These are phyloP conservation scores for Vireo altiloquus DNA, from an alignment of 2,113 vertebrate species.

Conservation along the genomic window DNA sequence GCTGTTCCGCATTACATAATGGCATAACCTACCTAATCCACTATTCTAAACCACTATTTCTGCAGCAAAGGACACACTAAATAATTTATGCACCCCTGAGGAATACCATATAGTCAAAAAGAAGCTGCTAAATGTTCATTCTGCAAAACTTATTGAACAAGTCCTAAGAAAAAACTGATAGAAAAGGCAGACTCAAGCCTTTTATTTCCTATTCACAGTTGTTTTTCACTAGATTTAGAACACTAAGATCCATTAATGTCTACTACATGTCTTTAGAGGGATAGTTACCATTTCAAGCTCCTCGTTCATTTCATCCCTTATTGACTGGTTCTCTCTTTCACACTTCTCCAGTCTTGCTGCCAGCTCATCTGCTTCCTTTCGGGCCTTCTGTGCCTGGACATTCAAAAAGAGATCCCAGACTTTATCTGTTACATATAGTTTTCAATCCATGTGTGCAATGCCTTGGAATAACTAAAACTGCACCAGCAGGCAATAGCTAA, in stretches of 20 bases:
- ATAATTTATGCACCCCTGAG: neutral
- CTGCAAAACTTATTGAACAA: neutral
- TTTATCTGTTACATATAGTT: neutral
- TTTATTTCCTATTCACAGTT: neutral
- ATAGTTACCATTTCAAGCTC: conserved; percentile 78
- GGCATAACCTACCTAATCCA: neutral
- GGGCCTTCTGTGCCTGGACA: conserved; percentile 80
- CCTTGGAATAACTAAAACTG: neutral
- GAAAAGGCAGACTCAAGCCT: neutral
- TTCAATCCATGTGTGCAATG: neutral
- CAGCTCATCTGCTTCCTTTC: conserved; percentile 81
- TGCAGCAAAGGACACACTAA: neutral
- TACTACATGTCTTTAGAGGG: neutral
- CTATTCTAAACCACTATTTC: neutral
- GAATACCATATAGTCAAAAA: neutral
- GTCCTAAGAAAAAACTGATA: neutral
- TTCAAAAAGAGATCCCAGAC: neutral
- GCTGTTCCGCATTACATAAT: neutral
- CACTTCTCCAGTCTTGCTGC: conserved; percentile 76
- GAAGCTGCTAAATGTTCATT: neutral
- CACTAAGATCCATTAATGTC: neutral
- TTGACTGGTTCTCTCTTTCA: conserved; percentile 74
- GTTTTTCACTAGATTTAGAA: neutral
- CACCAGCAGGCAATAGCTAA: neutral
- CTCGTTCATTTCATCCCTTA: conserved; percentile 77